These are phyloP conservation scores for Gastracanthus pulcherrimus DNA, from an alignment of 2,888 invertebrate species.

Conservation along the genomic window DNA sequence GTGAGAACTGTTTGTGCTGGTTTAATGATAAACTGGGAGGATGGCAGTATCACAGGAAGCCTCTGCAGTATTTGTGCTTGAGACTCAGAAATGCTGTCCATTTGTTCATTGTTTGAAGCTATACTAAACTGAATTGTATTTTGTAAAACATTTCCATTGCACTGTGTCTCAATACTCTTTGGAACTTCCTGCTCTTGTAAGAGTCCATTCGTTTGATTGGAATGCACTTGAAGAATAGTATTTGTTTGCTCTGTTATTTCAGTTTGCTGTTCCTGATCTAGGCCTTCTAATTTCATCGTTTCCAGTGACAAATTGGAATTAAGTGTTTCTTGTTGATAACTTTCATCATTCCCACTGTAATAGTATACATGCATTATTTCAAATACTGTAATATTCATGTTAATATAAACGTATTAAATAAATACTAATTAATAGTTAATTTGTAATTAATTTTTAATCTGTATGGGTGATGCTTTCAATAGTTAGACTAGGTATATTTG, in stretches of 20 bases:
- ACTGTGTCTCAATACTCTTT: constrained; percentile 27
- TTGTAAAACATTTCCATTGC: constrained; percentile 58
- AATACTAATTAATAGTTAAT: no score
- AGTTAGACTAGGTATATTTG: no score
- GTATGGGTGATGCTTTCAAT: no score
- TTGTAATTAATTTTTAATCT: no score
- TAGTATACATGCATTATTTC: not conserved
- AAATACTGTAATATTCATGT: no score
- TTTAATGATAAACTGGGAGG: constrained; percentile 71
- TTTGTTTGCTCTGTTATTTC: constrained; percentile 48
- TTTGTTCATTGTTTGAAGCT: constrained; percentile 56
- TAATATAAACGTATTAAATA: no score
- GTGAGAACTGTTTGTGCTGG: constrained; percentile 69
- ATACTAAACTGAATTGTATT: constrained; percentile 60
- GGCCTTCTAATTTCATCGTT: constrained; percentile 16
- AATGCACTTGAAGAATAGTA: constrained; percentile 29
- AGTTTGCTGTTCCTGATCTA: constrained; percentile 53
- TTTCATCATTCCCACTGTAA: constrained; percentile 32
- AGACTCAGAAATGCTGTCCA: constrained; percentile 58
- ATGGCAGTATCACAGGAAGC: constrained; percentile 67
- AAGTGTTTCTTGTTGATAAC: constrained; percentile 33
- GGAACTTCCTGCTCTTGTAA: constrained; percentile 27
- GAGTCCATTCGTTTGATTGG: constrained; percentile 16
- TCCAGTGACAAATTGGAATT: constrained; percentile 30
- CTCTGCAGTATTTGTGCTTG: constrained; percentile 69